Percentiles rank a stretch among this genome's conserved stretches.
Evolutionary conservation across 2,888 invertebrate species (phyloP).

Genomic region (Ypsolopha sequella): DNA sequence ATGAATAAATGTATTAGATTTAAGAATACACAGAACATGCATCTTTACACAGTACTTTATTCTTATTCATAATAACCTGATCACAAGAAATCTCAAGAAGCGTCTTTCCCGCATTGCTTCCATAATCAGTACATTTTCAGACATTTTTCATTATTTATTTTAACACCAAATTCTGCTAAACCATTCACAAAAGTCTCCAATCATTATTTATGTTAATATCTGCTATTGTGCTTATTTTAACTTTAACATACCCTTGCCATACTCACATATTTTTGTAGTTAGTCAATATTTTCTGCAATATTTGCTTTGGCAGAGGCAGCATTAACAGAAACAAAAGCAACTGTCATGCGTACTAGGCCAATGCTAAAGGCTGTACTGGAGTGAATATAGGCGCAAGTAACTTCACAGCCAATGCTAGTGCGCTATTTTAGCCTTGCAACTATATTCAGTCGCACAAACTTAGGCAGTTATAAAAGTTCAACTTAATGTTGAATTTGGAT

Average conservation of each 20-base stretch:
- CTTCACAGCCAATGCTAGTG: not conserved
- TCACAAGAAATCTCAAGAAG: constrained; percentile 7
- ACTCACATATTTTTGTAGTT: constrained; percentile 22
- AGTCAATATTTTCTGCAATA: constrained; percentile 30
- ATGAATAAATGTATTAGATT: constrained; percentile 6
- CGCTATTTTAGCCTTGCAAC: not conserved
- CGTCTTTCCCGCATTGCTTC: constrained; percentile 7
- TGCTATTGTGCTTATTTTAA: constrained; percentile 40
- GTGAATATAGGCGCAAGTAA: constrained; percentile 24
- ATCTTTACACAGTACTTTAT: constrained; percentile 8
- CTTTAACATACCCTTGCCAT: constrained; percentile 17
- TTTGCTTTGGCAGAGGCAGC: constrained; percentile 58
- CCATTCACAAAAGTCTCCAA: not conserved
- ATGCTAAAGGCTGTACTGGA: constrained; percentile 17
- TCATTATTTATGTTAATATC: constrained; percentile 4
- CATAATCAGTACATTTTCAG: not conserved
- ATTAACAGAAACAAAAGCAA: constrained; percentile 43
- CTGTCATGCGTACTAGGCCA: constrained; percentile 67
- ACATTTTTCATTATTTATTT: not conserved
- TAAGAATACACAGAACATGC: too few species aligned
- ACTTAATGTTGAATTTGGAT: not conserved
- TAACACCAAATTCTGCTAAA: not conserved
- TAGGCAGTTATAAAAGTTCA: not conserved
- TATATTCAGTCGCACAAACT: constrained; percentile 1
- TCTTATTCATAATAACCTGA: constrained; percentile 18